phyloP scores from a whole-genome alignment of 2,797 vertebrate species.

The Mergus octosetaceus region DNA sequence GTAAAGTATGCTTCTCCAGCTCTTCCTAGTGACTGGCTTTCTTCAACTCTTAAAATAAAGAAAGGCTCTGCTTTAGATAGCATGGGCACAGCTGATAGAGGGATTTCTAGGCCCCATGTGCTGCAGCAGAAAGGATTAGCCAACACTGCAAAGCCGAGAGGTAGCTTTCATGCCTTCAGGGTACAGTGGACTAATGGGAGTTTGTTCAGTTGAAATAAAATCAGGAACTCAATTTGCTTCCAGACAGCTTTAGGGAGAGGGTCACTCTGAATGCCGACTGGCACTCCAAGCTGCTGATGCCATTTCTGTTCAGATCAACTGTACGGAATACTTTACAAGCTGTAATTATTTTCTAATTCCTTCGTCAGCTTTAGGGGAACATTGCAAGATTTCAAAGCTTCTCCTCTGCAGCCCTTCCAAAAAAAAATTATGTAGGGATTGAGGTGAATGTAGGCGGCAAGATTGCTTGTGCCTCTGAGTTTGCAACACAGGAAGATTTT shows the following conservation, averaged over 20 bases:
- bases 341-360: background rate
- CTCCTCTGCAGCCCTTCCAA: background rate
- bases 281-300: background rate
- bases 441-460: background rate
- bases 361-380: background rate
- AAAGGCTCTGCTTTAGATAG: background rate
- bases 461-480: background rate
- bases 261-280: background rate
- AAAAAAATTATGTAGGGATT: background rate
- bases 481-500: conserved; percentile 5
- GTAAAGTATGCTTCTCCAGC: background rate
- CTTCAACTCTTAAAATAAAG: background rate
- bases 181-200: background rate
- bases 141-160: background rate
- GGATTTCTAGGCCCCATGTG: background rate
- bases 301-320: background rate
- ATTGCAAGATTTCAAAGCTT: background rate
- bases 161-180: background rate
- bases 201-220: conserved; percentile 6
- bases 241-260: background rate
- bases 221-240: background rate
- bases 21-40: background rate
- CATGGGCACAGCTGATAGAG: background rate
- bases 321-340: background rate
- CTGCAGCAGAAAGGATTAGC: background rate